Evolutionary conservation across 2,888 invertebrate genomes (phyloP).

Genomic region (Tanypteryx hageni): DNA sequence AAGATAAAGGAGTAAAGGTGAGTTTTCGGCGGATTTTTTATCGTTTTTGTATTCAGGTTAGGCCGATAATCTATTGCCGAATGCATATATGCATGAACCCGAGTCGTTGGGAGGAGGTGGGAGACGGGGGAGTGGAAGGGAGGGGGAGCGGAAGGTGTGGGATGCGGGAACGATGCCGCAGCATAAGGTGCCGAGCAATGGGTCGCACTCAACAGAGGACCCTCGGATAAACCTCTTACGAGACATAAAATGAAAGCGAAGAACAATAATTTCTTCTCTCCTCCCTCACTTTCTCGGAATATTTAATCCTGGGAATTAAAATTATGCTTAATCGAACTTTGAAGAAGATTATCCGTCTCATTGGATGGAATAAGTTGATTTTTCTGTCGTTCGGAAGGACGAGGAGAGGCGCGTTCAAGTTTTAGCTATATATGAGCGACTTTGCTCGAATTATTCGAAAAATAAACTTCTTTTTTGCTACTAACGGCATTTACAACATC

Average conservation of each 20-base stretch:
- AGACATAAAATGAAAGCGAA: neutral
- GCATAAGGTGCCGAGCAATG: neutral
- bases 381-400: too few relatives aligned
- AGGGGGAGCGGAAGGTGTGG: neutral
- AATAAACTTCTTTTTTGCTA: too few relatives aligned
- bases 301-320: neutral
- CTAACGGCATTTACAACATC: too few relatives aligned
- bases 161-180: neutral
- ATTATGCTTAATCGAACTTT: too few relatives aligned
- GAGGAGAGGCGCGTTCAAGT: too few relatives aligned
- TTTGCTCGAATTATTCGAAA: too few relatives aligned
- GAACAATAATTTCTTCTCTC: neutral
- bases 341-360: too few relatives aligned
- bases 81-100: constrained; percentile 51
- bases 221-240: constrained; percentile 37
- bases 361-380: too few relatives aligned
- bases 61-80: constrained; percentile 54
- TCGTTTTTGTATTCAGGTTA: constrained; percentile 38
- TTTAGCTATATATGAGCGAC: too few relatives aligned
- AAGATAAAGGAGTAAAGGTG: constrained; percentile 10
- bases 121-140: neutral
- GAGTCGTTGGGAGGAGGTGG: neutral
- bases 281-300: too few relatives aligned
- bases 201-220: neutral
- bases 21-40: neutral